Conservation (phyloP, 2,113 vertebrate genomes). For the Capreolus pygargus region DNA sequence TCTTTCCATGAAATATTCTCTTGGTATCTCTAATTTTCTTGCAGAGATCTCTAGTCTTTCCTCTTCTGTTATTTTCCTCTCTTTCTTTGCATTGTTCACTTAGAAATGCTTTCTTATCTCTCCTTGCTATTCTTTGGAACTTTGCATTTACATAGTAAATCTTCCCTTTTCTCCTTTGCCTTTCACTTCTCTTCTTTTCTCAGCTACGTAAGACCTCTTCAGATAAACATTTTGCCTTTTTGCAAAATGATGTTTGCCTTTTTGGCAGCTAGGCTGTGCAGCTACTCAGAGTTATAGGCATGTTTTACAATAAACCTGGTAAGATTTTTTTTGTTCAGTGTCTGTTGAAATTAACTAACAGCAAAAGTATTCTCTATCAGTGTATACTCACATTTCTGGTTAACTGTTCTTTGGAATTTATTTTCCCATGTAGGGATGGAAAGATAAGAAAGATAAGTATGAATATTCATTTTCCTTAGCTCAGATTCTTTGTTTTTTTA, state of each 20-base stretch:
- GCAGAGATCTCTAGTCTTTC: background rate
- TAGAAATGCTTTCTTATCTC: background rate
- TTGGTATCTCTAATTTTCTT: background rate
- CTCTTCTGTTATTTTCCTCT: background rate
- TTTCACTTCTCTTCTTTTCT: background rate
- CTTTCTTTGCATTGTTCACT: background rate
- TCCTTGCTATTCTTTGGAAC: background rate
- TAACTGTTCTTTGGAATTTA: background rate
- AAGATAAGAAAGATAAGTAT: background rate
- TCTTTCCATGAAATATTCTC: background rate
- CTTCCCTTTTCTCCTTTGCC: background rate
- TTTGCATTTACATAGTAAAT: background rate
- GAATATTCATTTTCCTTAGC: background rate
- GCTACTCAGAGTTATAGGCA: background rate
- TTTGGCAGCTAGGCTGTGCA: background rate
- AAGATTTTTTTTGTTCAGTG: background rate
- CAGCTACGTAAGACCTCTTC: background rate
- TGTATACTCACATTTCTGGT: background rate
- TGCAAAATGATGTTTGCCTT: no score
- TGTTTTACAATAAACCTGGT: background rate
- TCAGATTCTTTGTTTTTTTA: background rate
- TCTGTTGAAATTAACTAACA: background rate
- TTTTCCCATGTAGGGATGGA: background rate
- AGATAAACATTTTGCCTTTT: background rate
- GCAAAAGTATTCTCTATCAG: background rate